phyloP scores from a whole-genome alignment of 2,797 vertebrate genomes.

The Gymnothorax reevesii region DNA sequence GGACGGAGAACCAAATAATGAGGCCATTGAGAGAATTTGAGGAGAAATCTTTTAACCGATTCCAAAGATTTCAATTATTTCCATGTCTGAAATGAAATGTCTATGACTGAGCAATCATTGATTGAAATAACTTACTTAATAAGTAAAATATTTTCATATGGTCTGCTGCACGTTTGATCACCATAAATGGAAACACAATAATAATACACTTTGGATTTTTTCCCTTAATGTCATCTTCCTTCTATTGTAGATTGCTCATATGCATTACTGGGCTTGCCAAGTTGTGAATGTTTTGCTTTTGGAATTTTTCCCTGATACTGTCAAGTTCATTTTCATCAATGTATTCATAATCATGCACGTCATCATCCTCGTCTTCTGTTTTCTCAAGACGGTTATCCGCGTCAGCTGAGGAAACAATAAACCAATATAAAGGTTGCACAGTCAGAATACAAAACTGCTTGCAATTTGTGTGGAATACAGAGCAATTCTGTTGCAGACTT shows the following conservation, averaged over 20 bases:
- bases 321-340: slow-evolving; percentile 58
- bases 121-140: neutral
- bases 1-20: too few species aligned
- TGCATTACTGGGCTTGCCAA: slow-evolving; percentile 41
- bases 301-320: slow-evolving; percentile 52
- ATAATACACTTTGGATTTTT: neutral
- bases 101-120: neutral
- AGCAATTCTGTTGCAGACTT: neutral
- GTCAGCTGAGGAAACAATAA: slow-evolving; percentile 24
- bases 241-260: neutral
- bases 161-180: neutral
- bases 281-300: slow-evolving; percentile 38
- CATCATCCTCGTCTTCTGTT: slow-evolving; percentile 48
- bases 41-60: neutral
- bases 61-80: neutral
- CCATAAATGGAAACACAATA: neutral
- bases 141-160: neutral
- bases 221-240: neutral
- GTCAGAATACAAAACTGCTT: neutral
- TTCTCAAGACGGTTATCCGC: slow-evolving; percentile 35
- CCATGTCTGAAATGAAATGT: neutral
- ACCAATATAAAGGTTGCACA: neutral
- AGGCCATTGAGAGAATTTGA: too few species aligned
- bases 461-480: neutral
- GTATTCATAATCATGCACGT: slow-evolving; percentile 52